phyloP scores from a whole-genome alignment of 2,888 invertebrate species.

The Callyntrura sp. region DNA sequence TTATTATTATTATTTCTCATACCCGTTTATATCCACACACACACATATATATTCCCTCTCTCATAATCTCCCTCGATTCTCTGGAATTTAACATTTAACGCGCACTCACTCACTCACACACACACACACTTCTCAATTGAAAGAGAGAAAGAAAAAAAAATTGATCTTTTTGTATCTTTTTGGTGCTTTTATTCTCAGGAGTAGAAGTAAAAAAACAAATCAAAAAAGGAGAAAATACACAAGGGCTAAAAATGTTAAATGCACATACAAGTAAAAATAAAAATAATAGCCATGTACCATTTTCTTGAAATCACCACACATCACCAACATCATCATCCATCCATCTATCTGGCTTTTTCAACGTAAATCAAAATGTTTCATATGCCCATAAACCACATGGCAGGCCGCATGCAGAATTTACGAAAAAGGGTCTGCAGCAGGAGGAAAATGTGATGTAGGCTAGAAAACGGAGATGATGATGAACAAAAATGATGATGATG shows the following conservation, averaged over 20 bases:
- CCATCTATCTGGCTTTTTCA: constrained; percentile 48
- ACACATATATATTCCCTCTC: constrained; percentile 42
- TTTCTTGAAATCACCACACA: constrained; percentile 68
- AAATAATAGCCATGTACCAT: constrained; percentile 51
- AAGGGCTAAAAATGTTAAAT: constrained; percentile 45
- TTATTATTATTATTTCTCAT: constrained; percentile 59
- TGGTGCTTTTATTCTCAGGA: constrained; percentile 62
- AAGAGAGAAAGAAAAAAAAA: constrained; percentile 46
- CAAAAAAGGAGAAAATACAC: constrained; percentile 71
- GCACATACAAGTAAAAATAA: constrained; percentile 44
- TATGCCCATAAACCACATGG: constrained; percentile 77
- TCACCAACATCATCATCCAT: constrained; percentile 57
- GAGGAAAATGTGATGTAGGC: constrained; percentile 15
- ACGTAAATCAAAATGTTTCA: constrained; percentile 57
- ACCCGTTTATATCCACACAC: constrained; percentile 57
- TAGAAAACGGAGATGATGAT: constrained; percentile 23
- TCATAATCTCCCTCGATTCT: constrained; percentile 67
- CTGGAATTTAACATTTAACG: constrained; percentile 72
- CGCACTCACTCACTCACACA: constrained; percentile 25
- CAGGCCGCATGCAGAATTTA: constrained; percentile 40
- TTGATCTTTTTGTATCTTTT: not conserved
- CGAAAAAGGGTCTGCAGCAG: constrained; percentile 57
- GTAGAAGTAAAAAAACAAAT: constrained; percentile 50
- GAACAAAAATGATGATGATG: constrained; percentile 52
- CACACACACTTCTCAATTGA: not conserved